Conservation (phyloP, 2,888 invertebrate genomes). For the Pycnomerus fuliginosus region DNA sequence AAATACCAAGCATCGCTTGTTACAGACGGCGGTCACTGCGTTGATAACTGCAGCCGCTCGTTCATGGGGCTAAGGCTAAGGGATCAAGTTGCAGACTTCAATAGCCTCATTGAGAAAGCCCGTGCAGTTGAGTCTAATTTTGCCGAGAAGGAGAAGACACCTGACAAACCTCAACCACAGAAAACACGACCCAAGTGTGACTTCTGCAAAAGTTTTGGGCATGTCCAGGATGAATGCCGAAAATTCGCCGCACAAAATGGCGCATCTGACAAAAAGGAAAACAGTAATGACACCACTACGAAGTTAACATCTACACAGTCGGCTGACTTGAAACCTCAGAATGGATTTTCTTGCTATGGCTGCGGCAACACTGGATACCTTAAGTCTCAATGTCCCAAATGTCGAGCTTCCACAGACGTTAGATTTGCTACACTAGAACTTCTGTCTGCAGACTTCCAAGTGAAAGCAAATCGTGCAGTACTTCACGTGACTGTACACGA, state of each 20-base stretch:
- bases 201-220: conserved; percentile 14
- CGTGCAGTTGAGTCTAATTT: conserved; percentile 9
- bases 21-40: too few relatives aligned
- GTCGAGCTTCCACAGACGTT: conserved; percentile 1
- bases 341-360: conserved; percentile 4
- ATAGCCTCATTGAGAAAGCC: conserved; percentile 10
- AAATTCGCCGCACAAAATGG: conserved; percentile 5
- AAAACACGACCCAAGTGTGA: conserved; percentile 7
- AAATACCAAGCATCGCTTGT: too few relatives aligned
- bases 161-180: background rate
- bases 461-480: background rate
- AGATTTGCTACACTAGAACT: background rate
- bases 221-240: conserved; percentile 7
- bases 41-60: too few relatives aligned
- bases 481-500: conserved; percentile 1
- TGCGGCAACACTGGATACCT: conserved; percentile 5
- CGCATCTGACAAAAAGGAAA: background rate
- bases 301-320: background rate
- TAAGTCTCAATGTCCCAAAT: conserved; percentile 7
- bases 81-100: conserved; percentile 4
- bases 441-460: background rate
- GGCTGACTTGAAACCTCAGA: background rate
- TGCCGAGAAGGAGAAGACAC: background rate
- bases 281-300: background rate
- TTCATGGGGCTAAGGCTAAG: conserved; percentile 6